A percentile compares a stretch with the other conserved stretches of the same genome.
Evolutionary conservation across 2,888 invertebrate genomes (phyloP).

Genomic region (Desoria tigrina): DNA sequence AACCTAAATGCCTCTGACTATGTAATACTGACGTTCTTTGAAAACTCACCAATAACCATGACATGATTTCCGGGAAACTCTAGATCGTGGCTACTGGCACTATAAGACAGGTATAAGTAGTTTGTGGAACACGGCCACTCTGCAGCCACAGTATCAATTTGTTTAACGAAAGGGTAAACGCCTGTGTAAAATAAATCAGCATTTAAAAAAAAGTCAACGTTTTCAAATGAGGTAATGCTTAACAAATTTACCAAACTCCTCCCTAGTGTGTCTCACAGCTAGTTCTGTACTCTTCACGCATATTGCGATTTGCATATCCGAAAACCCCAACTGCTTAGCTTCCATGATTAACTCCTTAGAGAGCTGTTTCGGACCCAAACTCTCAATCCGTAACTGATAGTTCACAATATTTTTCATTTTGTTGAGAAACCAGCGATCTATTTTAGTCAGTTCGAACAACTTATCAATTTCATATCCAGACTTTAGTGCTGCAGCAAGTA

Average conservation of each 20-base stretch:
- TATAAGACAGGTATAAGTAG: constrained; percentile 97
- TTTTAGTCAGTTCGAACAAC: constrained; percentile 90
- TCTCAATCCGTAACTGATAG: constrained; percentile 69
- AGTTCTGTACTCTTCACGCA: constrained; percentile 85
- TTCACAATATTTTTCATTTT: constrained; percentile 91
- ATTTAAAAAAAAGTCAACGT: background rate
- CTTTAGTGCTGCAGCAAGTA: constrained; percentile 88
- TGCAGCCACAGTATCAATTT: constrained; percentile 98
- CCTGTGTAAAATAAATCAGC: constrained; percentile 58
- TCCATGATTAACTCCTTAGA: constrained; percentile 66
- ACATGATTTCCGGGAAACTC: constrained; percentile 72
- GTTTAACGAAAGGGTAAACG: constrained; percentile 85
- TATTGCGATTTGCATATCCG: constrained; percentile 91
- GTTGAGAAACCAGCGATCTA: constrained; percentile 94
- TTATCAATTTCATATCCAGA: constrained; percentile 77
- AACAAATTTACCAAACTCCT: constrained; percentile 63
- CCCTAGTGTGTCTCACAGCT: constrained; percentile 73
- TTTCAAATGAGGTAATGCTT: too few relatives aligned
- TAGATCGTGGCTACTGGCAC: constrained; percentile 79
- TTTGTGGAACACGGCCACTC: constrained; percentile 99
- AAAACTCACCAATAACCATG: constrained; percentile 78
- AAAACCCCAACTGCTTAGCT: constrained; percentile 94
- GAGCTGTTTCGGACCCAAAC: constrained; percentile 65
- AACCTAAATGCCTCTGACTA: background rate
- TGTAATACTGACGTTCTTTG: too few relatives aligned